Evolutionary conservation across 37 sponge, comb jelly and placozoan genomes (phyloP).

Genomic region (Theonella swinhoei): DNA sequence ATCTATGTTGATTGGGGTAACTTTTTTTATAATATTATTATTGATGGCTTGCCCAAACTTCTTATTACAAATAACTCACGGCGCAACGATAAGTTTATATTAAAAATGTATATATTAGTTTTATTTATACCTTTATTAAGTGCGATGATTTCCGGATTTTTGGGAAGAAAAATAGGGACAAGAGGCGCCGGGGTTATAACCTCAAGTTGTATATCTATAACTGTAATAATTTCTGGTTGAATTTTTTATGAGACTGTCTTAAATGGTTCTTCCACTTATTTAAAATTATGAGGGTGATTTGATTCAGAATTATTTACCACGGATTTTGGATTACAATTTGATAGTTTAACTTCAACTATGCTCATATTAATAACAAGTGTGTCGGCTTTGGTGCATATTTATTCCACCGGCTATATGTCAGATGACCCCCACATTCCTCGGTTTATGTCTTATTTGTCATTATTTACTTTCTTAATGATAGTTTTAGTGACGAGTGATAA

Average conservation of each 20-base stretch:
- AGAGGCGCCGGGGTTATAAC: conserved; percentile 57
- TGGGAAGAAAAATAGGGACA: conserved; percentile 69
- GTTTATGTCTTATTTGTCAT: conserved; percentile 84
- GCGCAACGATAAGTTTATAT: conserved; percentile 65
- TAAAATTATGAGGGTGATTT: conserved; percentile 72
- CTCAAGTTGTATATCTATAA: conserved; percentile 49
- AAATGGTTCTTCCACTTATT: conserved; percentile 46
- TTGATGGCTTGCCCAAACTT: conserved; percentile 57
- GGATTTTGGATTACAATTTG: conserved; percentile 72
- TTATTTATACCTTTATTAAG: conserved; percentile 75
- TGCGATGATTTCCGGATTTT: conserved; percentile 70
- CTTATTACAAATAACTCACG: conserved; percentile 62
- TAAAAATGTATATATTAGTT: conserved; percentile 74
- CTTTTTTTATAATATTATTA: conserved; percentile 67
- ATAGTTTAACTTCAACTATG: conserved; percentile 73
- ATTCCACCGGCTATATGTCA: conserved; percentile 78
- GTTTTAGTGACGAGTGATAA: conserved; percentile 83
- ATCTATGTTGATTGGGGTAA: conserved; percentile 48
- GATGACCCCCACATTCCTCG: conserved; percentile 75
- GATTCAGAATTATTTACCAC: conserved; percentile 63
- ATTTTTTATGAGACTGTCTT: conserved; percentile 67
- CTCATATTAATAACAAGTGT: conserved; percentile 71
- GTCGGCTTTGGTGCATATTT: conserved; percentile 80
- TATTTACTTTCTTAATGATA: conserved; percentile 89
- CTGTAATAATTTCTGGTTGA: conserved; percentile 47